phyloP scores from a whole-genome alignment of 2,113 vertebrate genomes.

The Oncorhynchus mykiss region DNA sequence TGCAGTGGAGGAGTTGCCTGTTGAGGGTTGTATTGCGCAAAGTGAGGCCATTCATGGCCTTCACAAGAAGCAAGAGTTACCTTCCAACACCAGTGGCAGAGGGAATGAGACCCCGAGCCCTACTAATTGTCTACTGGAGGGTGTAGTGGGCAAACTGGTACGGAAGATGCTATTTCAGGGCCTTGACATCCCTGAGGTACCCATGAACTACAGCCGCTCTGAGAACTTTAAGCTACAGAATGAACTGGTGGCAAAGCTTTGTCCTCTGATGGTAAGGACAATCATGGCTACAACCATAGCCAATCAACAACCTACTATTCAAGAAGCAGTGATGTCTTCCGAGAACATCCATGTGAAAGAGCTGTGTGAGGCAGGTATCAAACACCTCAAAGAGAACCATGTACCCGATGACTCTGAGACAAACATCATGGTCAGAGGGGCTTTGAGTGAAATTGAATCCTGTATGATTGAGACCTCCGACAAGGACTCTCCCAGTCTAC shows the following conservation, averaged over 20 bases:
- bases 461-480: no score
- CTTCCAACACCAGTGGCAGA: neutral
- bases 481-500: neutral
- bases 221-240: neutral
- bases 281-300: neutral
- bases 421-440: neutral
- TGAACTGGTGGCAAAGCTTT: neutral
- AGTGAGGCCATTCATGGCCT: neutral
- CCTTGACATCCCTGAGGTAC: neutral
- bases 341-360: neutral
- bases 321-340: neutral
- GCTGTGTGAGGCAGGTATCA: neutral
- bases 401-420: neutral
- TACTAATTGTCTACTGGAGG: neutral
- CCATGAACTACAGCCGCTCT: neutral
- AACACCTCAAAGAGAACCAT: neutral
- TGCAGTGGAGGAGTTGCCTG: neutral
- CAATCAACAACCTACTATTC: neutral
- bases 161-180: neutral
- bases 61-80: neutral
- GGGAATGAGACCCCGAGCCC: no score
- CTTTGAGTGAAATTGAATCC: neutral
- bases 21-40: neutral
- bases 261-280: neutral
- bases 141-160: neutral